These are phyloP conservation scores for Pteropus rufus DNA, from an alignment of 2,797 vertebrate genomes.

Conservation along the genomic window DNA sequence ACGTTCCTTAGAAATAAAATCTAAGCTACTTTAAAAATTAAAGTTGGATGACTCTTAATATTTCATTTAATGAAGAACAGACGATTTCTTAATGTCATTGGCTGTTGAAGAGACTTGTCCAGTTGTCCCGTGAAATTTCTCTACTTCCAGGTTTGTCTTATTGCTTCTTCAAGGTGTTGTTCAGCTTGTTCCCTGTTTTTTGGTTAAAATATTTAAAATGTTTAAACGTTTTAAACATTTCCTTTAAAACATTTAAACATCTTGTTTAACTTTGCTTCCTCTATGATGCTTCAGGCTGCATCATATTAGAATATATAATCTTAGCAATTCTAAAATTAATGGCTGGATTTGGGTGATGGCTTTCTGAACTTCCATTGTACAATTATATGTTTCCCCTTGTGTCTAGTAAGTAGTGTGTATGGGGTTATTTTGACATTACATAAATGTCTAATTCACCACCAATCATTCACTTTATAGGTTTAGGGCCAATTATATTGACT, in stretches of 20 bases:
- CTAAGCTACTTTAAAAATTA: too few relatives aligned
- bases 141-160: not conserved
- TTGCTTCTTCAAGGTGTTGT: not conserved
- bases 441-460: not conserved
- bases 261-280: not conserved
- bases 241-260: not conserved
- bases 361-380: not conserved
- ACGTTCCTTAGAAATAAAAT: not conserved
- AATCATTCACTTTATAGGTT: not conserved
- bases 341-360: not conserved
- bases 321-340: not conserved
- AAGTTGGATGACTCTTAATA: not conserved
- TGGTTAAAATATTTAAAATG: not conserved
- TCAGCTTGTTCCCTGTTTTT: not conserved
- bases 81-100: not conserved
- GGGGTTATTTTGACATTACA: not conserved
- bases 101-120: not conserved
- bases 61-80: not conserved
- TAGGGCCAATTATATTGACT: not conserved
- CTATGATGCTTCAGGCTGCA: not conserved
- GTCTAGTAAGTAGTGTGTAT: not conserved
- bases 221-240: not conserved
- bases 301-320: not conserved
- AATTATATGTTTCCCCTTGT: not conserved
- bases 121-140: not conserved